Conservation (phyloP, 2,113 vertebrate species). For the Okapia johnstoni region DNA sequence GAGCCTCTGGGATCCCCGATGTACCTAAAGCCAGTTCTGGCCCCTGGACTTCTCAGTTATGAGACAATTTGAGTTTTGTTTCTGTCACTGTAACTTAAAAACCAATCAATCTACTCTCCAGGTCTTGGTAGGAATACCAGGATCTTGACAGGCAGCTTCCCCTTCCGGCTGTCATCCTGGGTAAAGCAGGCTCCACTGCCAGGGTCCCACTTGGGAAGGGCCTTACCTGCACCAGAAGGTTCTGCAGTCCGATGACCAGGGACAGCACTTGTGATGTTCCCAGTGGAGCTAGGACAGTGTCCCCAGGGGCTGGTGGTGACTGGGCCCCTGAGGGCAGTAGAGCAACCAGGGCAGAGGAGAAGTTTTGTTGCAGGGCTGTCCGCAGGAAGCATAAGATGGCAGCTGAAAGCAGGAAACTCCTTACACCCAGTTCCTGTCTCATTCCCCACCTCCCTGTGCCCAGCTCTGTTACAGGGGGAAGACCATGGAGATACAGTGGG, state of each 20-base stretch:
- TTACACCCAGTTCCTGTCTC: conserved; percentile 23
- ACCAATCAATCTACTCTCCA: background rate
- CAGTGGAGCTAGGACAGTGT: conserved; percentile 85
- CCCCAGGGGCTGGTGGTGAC: conserved; percentile 69
- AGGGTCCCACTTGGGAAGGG: background rate
- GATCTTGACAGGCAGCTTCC: background rate
- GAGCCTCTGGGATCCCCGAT: background rate
- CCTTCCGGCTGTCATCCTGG: background rate
- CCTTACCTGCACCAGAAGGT: conserved; percentile 88
- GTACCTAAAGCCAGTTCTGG: background rate
- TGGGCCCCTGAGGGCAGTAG: conserved; percentile 64
- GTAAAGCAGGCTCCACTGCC: background rate
- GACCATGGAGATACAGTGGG: background rate
- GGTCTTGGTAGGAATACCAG: background rate
- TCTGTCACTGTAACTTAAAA: background rate
- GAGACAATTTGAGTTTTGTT: background rate
- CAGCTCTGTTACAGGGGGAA: background rate
- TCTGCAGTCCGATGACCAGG: conserved; percentile 87
- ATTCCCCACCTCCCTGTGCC: background rate
- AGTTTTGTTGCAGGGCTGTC: conserved; percentile 84
- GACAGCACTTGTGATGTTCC: conserved; percentile 77
- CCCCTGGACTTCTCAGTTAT: background rate
- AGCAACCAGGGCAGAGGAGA: conserved; percentile 84
- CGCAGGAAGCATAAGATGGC: conserved; percentile 88
- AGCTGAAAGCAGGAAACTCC: conserved; percentile 77